Evolutionary conservation across 2,113 vertebrate genomes (phyloP), one percentile per base, ranked within the genome.

Genomic region (Neogale vison): DNA sequence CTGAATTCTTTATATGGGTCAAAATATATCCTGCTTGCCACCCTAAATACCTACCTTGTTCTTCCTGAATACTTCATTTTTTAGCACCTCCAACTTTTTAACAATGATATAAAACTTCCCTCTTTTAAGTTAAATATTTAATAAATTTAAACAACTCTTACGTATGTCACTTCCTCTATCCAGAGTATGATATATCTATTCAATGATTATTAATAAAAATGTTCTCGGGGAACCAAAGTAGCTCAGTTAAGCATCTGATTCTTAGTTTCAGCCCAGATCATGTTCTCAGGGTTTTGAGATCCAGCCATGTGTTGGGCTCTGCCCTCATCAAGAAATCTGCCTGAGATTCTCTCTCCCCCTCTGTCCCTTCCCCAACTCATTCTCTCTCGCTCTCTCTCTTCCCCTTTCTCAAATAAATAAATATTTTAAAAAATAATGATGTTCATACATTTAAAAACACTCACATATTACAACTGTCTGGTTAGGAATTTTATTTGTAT

Each of bases 1-100:
- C 47, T 67, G n/a, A 95, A 47, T 83, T 95, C 57, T 96, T 97
- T 61, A 85, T 45, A 15, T 39, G 7, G 4, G 47, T 88, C 76
- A 84, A 96, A 93, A 93, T 42, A 88, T 29, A 57, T 24, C 21
- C 7, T 57, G 13, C 57, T 65, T 61, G 18, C 29, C 39, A 88
- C 67, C 45, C 15, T 90, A 47, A 65, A 63, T 87, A 67, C 1
- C 29, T 9, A 59, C 24, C 50, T 85, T 23, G 5, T 55, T 86
- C 45, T 92, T 88, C 34, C 61, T 21, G 42, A 47, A 57, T 26
- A 42, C 0, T 34, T 92, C 29, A 55, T 39, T 84, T 93, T 21
- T 83, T 11, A 89, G 12, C 21, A 90, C 45, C 36, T 94, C 26
- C 52, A 65, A 47, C 29, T 77, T 83, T 67, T 77, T 50, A 88